These are phyloP conservation scores for Limnephilus rhombicus DNA, from an alignment of 2,888 invertebrate genomes.

Conservation along the genomic window DNA sequence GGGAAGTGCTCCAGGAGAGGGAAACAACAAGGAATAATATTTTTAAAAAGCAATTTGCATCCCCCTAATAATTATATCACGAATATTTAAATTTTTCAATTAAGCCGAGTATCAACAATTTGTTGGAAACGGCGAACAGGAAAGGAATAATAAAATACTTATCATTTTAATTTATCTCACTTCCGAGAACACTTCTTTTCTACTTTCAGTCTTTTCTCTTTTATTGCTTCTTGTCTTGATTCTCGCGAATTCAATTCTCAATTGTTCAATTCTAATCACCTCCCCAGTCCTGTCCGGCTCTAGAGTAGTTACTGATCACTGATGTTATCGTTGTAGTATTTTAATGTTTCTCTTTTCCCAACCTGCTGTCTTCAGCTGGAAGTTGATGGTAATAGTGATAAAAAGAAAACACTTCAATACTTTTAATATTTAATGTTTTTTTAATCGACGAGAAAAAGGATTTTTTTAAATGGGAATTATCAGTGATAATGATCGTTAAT, in stretches of 20 bases:
- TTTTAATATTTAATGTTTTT: not conserved
- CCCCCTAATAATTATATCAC: conserved; percentile 35
- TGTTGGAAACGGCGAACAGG: conserved; percentile 9
- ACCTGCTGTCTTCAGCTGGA: not conserved
- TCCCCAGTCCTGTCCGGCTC: not conserved
- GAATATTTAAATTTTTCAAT: conserved; percentile 48
- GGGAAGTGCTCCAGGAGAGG: not conserved
- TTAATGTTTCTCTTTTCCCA: not conserved
- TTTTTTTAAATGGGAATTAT: no score
- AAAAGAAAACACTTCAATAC: not conserved
- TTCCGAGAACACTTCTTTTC: conserved; percentile 3
- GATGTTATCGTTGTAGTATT: not conserved
- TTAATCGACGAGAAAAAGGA: no score
- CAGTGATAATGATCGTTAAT: no score
- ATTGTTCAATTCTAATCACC: not conserved
- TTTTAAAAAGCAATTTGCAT: conserved; percentile 30
- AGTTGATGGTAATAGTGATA: not conserved
- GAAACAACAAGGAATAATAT: not conserved
- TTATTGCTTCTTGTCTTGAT: not conserved
- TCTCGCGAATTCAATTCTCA: not conserved
- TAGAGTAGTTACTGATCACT: not conserved
- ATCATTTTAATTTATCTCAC: conserved; percentile 17
- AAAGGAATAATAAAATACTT: conserved; percentile 26
- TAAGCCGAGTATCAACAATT: conserved; percentile 31
- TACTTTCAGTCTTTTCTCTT: not conserved